Conservation (phyloP, 2,888 invertebrate genomes). For the Lamellibrachia columna region DNA sequence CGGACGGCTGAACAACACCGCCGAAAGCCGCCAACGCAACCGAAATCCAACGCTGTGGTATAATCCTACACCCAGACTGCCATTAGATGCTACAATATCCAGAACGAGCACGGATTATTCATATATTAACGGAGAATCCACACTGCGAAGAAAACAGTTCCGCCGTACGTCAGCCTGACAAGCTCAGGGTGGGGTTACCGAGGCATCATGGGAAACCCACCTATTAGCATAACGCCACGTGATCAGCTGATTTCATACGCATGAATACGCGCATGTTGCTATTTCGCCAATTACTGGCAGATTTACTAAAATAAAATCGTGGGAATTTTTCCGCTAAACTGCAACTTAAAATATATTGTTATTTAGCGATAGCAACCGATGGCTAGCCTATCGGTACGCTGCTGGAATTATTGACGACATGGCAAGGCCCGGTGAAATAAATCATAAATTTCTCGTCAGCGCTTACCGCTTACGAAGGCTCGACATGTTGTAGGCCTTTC, state of each 20-base stretch:
- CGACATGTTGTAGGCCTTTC: neutral
- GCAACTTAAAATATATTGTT: neutral
- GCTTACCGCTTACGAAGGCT: neutral
- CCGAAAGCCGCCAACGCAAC: conserved; percentile 20
- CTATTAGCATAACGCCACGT: conserved; percentile 16
- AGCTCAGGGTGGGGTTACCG: conserved; percentile 38
- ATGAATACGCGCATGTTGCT: conserved; percentile 3
- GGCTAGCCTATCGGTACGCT: neutral
- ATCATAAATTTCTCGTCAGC: neutral
- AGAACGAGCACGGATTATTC: conserved; percentile 16
- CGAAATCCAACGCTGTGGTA: conserved; percentile 6
- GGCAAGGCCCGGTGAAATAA: neutral
- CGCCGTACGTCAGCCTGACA: conserved; percentile 55
- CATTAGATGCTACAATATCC: neutral
- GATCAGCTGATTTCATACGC: conserved; percentile 16
- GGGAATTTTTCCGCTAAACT: neutral
- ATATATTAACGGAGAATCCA: conserved; percentile 16
- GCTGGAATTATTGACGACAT: neutral
- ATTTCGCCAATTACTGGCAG: neutral
- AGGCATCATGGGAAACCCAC: conserved; percentile 16
- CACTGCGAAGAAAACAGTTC: conserved; percentile 19
- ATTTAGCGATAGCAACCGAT: neutral
- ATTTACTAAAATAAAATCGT: neutral
- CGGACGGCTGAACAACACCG: conserved; percentile 6
- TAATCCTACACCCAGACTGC: conserved; percentile 12